phyloP scores from a whole-genome alignment of 2,797 vertebrate genomes.

The Darevskia mixta region DNA sequence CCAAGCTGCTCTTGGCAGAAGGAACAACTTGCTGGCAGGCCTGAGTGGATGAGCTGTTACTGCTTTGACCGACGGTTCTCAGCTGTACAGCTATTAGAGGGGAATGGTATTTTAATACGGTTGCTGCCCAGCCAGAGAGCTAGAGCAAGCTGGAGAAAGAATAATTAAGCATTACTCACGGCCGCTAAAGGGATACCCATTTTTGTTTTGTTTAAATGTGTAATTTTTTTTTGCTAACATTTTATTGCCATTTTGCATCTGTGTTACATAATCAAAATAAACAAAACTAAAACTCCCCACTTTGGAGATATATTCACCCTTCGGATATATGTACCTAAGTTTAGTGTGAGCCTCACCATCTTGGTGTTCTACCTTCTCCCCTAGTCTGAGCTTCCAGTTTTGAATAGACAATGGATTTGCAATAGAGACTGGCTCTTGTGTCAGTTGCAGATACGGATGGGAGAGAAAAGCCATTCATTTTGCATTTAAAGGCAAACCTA shows the following conservation, averaged over 20 bases:
- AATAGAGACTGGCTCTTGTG: too few relatives aligned
- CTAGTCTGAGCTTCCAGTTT: not conserved
- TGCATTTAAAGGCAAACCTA: too few relatives aligned
- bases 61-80: conserved; percentile 84
- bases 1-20: conserved; percentile 77
- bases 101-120: conserved; percentile 31
- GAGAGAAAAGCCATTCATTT: too few relatives aligned
- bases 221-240: too few relatives aligned
- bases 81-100: conserved; percentile 79
- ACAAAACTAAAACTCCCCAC: too few relatives aligned
- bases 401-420: too few relatives aligned
- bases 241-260: too few relatives aligned
- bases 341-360: not conserved
- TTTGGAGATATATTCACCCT: too few relatives aligned
- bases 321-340: not conserved
- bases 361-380: not conserved
- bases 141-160: conserved; percentile 83
- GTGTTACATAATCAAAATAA: too few relatives aligned
- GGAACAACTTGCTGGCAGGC: conserved; percentile 85
- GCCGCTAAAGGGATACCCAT: not conserved
- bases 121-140: conserved; percentile 40
- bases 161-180: conserved; percentile 66
- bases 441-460: too few relatives aligned
- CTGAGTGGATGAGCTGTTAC: conserved; percentile 86
- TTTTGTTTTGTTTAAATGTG: too few relatives aligned